Conservation (phyloP, 2,113 vertebrate species). For the Aspidoscelis tigris region DNA sequence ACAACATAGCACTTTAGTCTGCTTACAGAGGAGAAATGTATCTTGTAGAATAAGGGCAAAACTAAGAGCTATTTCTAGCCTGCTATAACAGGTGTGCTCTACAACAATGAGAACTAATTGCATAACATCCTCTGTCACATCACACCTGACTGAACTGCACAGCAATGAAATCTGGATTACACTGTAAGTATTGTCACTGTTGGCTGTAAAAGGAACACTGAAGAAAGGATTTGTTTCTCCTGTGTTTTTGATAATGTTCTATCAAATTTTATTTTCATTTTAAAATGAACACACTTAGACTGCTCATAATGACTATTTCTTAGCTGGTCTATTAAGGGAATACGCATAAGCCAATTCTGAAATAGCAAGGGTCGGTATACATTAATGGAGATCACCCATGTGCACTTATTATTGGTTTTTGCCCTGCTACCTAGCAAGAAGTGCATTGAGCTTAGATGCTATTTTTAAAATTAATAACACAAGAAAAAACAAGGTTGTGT, state of each 20-base stretch:
- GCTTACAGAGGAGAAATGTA: too few relatives aligned
- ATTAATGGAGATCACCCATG: slow-evolving; percentile 55
- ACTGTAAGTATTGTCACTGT: background rate
- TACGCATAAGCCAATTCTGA: slow-evolving; percentile 51
- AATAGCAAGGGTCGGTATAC: slow-evolving; percentile 54
- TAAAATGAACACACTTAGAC: background rate
- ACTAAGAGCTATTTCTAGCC: too few relatives aligned
- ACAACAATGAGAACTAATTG: too few relatives aligned
- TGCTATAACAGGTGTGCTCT: too few relatives aligned
- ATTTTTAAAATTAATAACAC: slow-evolving; percentile 60
- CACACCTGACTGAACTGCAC: too few relatives aligned
- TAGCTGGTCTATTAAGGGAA: slow-evolving; percentile 28
- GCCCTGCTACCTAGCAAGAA: slow-evolving; percentile 51
- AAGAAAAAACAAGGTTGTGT: slow-evolving; percentile 66
- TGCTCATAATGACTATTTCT: slow-evolving; percentile 19
- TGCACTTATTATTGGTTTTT: slow-evolving; percentile 46
- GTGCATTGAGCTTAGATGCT: slow-evolving; percentile 43
- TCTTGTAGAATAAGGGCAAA: too few relatives aligned
- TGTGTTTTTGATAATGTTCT: background rate
- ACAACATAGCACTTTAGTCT: too few relatives aligned
- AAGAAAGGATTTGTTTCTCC: background rate
- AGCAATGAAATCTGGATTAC: background rate
- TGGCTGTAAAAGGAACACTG: background rate
- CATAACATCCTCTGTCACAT: too few relatives aligned
- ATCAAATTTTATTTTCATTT: slow-evolving; percentile 21